phyloP scores from a whole-genome alignment of 2,888 invertebrate genomes.

The Dyspetes luteomarginatus region DNA sequence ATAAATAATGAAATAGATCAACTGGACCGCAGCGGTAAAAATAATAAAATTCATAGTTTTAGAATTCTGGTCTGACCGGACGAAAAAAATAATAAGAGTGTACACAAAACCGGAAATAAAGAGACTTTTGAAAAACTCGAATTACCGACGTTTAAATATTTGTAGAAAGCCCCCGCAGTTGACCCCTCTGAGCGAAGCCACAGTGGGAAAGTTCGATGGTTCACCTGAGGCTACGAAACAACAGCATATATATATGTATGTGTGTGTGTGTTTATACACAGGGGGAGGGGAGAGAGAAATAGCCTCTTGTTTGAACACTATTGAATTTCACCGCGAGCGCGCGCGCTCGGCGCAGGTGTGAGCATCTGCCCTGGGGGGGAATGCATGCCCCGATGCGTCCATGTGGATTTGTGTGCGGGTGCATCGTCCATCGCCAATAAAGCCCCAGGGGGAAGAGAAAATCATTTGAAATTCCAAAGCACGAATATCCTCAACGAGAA shows the following conservation, averaged over 20 bases:
- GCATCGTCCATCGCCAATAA: conserved; percentile 34
- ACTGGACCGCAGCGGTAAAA: too few relatives aligned
- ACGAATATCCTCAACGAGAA: conserved; percentile 13
- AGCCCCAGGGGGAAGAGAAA: conserved; percentile 13
- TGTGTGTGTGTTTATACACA: background rate
- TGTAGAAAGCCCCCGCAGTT: conserved; percentile 59
- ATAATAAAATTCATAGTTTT: too few relatives aligned
- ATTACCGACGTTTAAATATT: conserved; percentile 61
- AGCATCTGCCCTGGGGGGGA: conserved; percentile 39
- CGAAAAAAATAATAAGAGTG: background rate
- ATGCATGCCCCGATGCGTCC: conserved; percentile 37
- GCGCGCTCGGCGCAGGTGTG: conserved; percentile 54
- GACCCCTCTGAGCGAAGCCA: conserved; percentile 12
- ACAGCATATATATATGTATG: conserved; percentile 6
- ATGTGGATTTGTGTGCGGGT: background rate
- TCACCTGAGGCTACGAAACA: conserved; percentile 29
- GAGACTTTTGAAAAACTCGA: conserved; percentile 29
- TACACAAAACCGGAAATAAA: conserved; percentile 28
- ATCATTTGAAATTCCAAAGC: conserved; percentile 20
- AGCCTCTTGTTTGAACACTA: conserved; percentile 56
- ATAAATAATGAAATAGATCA: too few relatives aligned
- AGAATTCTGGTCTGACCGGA: too few relatives aligned
- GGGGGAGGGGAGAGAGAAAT: background rate
- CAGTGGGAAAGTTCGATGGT: conserved; percentile 42
- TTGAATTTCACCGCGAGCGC: conserved; percentile 61